phyloP scores from a whole-genome alignment of 2,888 invertebrate genomes.

The Pandemis heparana region DNA sequence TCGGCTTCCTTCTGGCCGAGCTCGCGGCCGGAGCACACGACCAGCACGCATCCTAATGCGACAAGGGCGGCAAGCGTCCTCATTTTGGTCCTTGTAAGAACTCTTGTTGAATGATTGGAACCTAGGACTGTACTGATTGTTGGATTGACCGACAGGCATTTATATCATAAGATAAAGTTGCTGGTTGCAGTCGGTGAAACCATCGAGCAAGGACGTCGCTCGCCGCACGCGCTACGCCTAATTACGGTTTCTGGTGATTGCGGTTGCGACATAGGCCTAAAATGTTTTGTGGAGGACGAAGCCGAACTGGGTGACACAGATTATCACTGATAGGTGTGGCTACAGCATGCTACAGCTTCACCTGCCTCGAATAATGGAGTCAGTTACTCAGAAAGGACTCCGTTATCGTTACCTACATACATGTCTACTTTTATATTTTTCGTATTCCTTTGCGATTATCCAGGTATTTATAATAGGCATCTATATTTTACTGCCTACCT shows the following conservation, averaged over 20 bases:
- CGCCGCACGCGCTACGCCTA: constrained; percentile 71
- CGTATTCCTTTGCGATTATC: neutral
- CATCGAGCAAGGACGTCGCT: constrained; percentile 79
- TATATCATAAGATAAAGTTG: constrained; percentile 75
- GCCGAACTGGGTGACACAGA: constrained; percentile 13
- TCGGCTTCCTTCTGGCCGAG: constrained; percentile 71
- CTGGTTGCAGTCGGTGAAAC: constrained; percentile 80
- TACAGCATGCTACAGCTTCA: neutral
- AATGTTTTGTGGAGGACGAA: constrained; percentile 28
- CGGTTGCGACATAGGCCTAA: constrained; percentile 62
- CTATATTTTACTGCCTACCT: no score
- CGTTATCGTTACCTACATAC: neutral
- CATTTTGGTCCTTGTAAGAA: constrained; percentile 59
- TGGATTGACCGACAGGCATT: constrained; percentile 69
- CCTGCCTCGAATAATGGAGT: neutral
- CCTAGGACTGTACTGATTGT: constrained; percentile 74
- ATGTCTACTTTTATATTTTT: neutral
- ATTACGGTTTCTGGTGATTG: constrained; percentile 68
- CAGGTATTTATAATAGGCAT: no score
- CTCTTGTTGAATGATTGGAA: constrained; percentile 70
- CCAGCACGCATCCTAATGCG: constrained; percentile 70
- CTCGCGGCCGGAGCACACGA: constrained; percentile 70
- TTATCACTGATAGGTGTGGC: neutral
- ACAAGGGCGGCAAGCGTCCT: constrained; percentile 80
- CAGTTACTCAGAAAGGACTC: neutral